A percentile compares a stretch with the other conserved stretches of the same genome.
Conservation (phyloP, 2,797 vertebrate species). For the Scarus forsteni region DNA sequence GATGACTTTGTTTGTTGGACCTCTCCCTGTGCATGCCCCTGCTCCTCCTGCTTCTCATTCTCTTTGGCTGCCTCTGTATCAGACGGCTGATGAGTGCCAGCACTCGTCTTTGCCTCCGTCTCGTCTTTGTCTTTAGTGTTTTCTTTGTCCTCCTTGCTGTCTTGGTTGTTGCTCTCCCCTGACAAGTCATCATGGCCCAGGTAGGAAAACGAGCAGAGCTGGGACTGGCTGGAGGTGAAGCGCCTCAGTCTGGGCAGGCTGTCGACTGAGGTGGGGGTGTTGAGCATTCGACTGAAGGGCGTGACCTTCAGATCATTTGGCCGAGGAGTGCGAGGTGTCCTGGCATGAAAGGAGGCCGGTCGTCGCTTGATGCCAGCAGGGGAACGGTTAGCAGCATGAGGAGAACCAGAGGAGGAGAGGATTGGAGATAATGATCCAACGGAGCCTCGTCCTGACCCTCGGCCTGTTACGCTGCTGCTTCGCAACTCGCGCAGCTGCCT, state of each 20-base stretch:
- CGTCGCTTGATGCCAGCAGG: constrained; percentile 89
- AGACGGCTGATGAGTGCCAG: constrained; percentile 38
- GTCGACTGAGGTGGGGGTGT: constrained; percentile 94
- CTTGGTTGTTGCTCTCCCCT: constrained; percentile 57
- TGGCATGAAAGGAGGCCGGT: constrained; percentile 89
- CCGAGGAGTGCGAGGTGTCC: constrained; percentile 91
- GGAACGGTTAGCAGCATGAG: constrained; percentile 87
- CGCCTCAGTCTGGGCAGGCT: constrained; percentile 94
- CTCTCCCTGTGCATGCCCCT: constrained; percentile 58
- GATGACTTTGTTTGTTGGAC: constrained; percentile 62
- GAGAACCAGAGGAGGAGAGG: constrained; percentile 86
- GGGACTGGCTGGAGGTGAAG: constrained; percentile 92
- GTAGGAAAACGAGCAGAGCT: constrained; percentile 91
- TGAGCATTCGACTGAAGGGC: constrained; percentile 94
- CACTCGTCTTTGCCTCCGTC: constrained; percentile 20
- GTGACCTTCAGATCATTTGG: constrained; percentile 94
- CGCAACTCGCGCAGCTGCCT: constrained; percentile 91
- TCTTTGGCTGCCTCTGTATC: constrained; percentile 59
- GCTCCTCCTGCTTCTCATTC: constrained; percentile 54
- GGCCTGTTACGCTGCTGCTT: constrained; percentile 83
- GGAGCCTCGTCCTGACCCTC: constrained; percentile 83
- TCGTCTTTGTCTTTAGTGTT: constrained; percentile 45
- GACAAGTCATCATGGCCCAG: constrained; percentile 87
- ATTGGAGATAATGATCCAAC: constrained; percentile 87
- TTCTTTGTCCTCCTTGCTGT: constrained; percentile 59